Conservation (phyloP, 2,888 invertebrate genomes). For the Dicranocentrus wangi region DNA sequence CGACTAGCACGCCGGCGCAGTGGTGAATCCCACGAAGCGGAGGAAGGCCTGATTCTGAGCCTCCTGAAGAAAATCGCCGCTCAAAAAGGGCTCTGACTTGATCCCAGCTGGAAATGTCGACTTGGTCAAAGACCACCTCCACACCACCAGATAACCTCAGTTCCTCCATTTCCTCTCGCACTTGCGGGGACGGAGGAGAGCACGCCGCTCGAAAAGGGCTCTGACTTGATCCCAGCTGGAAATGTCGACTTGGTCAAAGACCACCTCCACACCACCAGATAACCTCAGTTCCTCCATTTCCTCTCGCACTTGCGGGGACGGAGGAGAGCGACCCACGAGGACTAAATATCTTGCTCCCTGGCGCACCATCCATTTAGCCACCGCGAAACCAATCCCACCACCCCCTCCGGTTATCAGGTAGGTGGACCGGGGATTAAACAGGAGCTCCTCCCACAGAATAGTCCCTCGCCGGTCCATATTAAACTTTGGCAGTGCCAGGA, state of each 20-base stretch:
- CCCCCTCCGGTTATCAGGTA: conserved; percentile 42
- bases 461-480: too few species aligned
- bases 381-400: conserved; percentile 40
- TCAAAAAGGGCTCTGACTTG: conserved; percentile 3
- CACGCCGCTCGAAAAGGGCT: not conserved
- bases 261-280: not conserved
- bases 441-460: not conserved
- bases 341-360: conserved; percentile 36
- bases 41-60: too few species aligned
- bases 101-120: conserved; percentile 20
- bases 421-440: conserved; percentile 19
- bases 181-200: conserved; percentile 1
- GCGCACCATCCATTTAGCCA: conserved; percentile 35
- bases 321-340: conserved; percentile 33
- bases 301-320: not conserved
- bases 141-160: not conserved
- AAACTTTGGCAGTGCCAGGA: conserved; percentile 30
- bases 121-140: conserved; percentile 9
- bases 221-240: not conserved
- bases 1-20: conserved; percentile 32
- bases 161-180: not conserved
- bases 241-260: conserved; percentile 23
- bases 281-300: not conserved
- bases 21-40: conserved; percentile 42
- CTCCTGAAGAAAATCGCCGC: too few species aligned